Conservation (phyloP, 1,140 invertebrate species). For the Ceratina australensis region DNA sequence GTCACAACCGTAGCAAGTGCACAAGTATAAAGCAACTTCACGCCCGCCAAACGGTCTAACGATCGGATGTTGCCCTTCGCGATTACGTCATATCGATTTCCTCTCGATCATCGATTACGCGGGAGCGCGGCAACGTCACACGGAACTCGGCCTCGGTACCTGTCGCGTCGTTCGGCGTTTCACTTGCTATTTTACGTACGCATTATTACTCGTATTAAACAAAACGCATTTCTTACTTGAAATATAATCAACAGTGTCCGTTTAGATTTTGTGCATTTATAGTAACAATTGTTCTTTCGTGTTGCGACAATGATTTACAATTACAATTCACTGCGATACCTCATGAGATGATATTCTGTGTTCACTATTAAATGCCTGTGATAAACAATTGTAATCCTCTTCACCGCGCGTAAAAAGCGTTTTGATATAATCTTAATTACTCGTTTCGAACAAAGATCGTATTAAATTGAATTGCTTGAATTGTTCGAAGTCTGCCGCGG, state of each 20-base stretch:
- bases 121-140: background rate
- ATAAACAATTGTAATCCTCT: too few relatives aligned
- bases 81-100: background rate
- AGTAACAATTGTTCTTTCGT: background rate
- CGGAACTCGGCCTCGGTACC: too few relatives aligned
- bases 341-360: too few relatives aligned
- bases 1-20: conserved; percentile 48
- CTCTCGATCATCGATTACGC: conserved; percentile 18
- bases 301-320: background rate
- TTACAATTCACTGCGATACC: background rate
- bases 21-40: background rate
- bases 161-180: too few relatives aligned
- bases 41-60: background rate
- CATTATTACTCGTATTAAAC: background rate
- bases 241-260: background rate
- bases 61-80: background rate
- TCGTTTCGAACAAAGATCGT: too few relatives aligned
- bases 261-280: conserved; percentile 2
- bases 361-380: too few relatives aligned
- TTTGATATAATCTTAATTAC: too few relatives aligned
- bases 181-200: too few relatives aligned
- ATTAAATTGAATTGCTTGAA: background rate
- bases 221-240: background rate
- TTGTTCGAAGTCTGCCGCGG: background rate
- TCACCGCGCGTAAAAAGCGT: too few relatives aligned